These are phyloP conservation scores for Rhamphomyia laevipes DNA, from an alignment of 2,888 invertebrate genomes.

Conservation along the genomic window DNA sequence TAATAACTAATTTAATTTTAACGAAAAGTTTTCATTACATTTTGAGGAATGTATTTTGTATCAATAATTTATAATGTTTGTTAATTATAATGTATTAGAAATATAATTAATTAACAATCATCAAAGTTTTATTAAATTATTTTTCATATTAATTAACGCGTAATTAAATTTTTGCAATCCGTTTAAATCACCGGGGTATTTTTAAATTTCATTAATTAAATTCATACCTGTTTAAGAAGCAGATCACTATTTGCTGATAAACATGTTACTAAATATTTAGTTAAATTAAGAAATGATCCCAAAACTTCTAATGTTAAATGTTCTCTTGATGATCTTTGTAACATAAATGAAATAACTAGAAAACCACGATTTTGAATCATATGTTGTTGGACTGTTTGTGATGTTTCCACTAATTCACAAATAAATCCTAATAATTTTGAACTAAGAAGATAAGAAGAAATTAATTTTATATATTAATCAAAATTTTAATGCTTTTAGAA, in stretches of 20 bases:
- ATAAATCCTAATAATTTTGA: slow-evolving; percentile 94
- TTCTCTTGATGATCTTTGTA: slow-evolving; percentile 84
- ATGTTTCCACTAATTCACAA: slow-evolving; percentile 92
- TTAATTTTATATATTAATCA: slow-evolving; percentile 4
- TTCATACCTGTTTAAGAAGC: slow-evolving; percentile 75
- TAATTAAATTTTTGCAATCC: too few species aligned
- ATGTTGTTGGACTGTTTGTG: slow-evolving; percentile 96
- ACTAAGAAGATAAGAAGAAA: slow-evolving; percentile 41
- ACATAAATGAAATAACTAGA: slow-evolving; percentile 93
- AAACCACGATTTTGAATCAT: slow-evolving; percentile 98
- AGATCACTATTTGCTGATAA: slow-evolving; percentile 86
- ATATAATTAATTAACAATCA: too few species aligned
- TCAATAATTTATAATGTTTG: too few species aligned
- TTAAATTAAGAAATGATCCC: slow-evolving; percentile 79
- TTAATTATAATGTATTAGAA: too few species aligned
- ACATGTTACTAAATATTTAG: slow-evolving; percentile 87
- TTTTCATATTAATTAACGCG: too few species aligned
- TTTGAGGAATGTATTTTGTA: too few species aligned
- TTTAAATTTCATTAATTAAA: background rate
- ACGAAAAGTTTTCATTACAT: too few species aligned
- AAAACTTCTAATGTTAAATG: slow-evolving; percentile 91
- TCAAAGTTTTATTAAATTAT: too few species aligned
- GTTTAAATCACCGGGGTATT: too few species aligned
- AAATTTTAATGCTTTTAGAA: background rate
- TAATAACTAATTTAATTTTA: too few species aligned